phyloP scores from a whole-genome alignment of 2,888 invertebrate genomes.

The Pandemis corylana region DNA sequence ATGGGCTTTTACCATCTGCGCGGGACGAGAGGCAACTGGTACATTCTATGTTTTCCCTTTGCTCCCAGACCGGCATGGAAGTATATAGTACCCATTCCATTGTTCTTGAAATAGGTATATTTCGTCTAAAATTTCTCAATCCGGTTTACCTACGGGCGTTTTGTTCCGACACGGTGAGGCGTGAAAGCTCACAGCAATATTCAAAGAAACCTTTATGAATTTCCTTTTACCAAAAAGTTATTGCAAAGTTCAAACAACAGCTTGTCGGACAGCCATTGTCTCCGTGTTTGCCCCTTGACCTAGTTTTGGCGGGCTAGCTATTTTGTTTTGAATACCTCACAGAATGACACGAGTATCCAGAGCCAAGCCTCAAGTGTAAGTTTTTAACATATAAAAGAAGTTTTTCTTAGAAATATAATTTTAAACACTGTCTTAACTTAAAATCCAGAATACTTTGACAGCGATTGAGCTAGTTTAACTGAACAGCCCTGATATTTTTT shows the following conservation, averaged over 20 bases:
- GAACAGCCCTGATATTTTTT: too few species aligned
- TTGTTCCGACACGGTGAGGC: constrained; percentile 7
- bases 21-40: too few species aligned
- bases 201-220: constrained; percentile 24
- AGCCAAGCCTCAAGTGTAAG: neutral
- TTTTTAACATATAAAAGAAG: too few species aligned
- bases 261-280: constrained; percentile 25
- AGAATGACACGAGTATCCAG: constrained; percentile 11
- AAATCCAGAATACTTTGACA: too few species aligned
- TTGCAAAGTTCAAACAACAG: constrained; percentile 20
- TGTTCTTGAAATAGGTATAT: neutral
- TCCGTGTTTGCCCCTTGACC: constrained; percentile 28
- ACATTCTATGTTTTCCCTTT: too few species aligned
- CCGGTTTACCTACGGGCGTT: constrained; percentile 2
- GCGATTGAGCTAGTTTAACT: too few species aligned
- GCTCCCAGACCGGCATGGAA: too few species aligned
- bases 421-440: too few species aligned
- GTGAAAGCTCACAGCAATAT: constrained; percentile 12
- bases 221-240: constrained; percentile 28
- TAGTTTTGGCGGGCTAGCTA: constrained; percentile 24
- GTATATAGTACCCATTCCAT: too few species aligned
- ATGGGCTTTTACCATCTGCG: too few species aligned
- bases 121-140: neutral
- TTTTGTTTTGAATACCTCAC: constrained; percentile 27
- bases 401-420: too few species aligned